These are phyloP conservation scores for Sesia apiformis DNA, from an alignment of 2,888 invertebrate genomes.

Conservation along the genomic window DNA sequence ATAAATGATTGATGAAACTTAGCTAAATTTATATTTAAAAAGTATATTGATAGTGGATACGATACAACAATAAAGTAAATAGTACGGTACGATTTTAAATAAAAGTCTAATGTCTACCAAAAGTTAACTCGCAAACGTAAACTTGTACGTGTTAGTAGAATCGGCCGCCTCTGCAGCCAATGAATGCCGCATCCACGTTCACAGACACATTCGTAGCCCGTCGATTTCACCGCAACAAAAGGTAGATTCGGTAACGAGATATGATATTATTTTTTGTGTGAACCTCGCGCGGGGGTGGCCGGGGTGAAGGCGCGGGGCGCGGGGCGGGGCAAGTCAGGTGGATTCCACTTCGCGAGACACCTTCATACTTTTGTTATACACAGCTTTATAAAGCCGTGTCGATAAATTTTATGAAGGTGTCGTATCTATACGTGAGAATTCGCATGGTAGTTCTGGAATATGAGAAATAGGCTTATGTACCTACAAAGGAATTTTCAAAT, in stretches of 20 bases:
- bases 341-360: conserved; percentile 36
- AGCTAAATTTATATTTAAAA: too few relatives aligned
- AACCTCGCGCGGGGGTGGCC: conserved; percentile 11
- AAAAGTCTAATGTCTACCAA: too few relatives aligned
- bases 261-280: conserved; percentile 54
- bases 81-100: too few relatives aligned
- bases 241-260: conserved; percentile 59
- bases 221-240: conserved; percentile 32
- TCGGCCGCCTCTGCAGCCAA: not conserved
- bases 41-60: too few relatives aligned
- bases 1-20: too few relatives aligned
- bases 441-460: conserved; percentile 4
- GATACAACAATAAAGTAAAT: too few relatives aligned
- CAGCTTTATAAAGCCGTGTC: not conserved
- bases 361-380: conserved; percentile 7
- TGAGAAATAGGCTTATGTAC: not conserved
- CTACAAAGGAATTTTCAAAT: too few relatives aligned
- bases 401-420: conserved; percentile 25
- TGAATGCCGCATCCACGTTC: conserved; percentile 29
- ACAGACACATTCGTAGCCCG: conserved; percentile 2
- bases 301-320: conserved; percentile 11
- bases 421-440: conserved; percentile 31
- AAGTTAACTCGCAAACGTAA: too few relatives aligned
- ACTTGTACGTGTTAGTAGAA: too few relatives aligned
- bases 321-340: conserved; percentile 36